Conservation (phyloP, 2,113 vertebrate species). For the Falcunculus frontatus region DNA sequence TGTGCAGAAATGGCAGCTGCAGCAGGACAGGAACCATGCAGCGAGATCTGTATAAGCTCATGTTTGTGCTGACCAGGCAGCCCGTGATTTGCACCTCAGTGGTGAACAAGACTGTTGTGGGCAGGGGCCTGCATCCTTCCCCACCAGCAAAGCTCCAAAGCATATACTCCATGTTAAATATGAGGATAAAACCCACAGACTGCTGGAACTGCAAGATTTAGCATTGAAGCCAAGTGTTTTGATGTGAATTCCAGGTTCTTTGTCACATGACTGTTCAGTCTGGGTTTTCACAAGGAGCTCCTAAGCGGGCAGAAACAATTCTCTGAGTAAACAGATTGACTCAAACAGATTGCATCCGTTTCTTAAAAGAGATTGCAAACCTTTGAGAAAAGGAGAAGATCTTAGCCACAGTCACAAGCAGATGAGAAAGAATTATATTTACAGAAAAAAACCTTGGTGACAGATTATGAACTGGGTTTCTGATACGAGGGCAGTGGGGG, state of each 20-base stretch:
- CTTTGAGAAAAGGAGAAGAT: neutral
- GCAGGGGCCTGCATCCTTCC: neutral
- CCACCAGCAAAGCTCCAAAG: neutral
- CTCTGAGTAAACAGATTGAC: neutral
- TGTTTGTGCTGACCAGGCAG: accelerated
- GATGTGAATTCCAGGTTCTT: neutral
- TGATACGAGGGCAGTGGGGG: neutral
- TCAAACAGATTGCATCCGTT: neutral
- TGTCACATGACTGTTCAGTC: no score
- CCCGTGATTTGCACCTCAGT: accelerated
- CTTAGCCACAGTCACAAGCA: neutral
- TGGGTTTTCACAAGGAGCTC: neutral
- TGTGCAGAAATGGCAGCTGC: accelerated
- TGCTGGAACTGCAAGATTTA: neutral
- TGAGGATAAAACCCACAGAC: neutral
- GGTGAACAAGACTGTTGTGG: accelerated
- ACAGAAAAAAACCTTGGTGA: neutral
- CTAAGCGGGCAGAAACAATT: neutral
- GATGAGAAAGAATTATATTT: neutral
- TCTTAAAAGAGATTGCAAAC: neutral
- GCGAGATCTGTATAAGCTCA: accelerated
- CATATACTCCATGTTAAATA: accelerated
- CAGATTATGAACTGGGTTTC: accelerated
- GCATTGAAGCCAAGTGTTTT: neutral
- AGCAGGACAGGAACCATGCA: accelerated